Base-by-base conservation (phyloP, 2,888 invertebrate species). In the Ophion slaviceki region DNA sequence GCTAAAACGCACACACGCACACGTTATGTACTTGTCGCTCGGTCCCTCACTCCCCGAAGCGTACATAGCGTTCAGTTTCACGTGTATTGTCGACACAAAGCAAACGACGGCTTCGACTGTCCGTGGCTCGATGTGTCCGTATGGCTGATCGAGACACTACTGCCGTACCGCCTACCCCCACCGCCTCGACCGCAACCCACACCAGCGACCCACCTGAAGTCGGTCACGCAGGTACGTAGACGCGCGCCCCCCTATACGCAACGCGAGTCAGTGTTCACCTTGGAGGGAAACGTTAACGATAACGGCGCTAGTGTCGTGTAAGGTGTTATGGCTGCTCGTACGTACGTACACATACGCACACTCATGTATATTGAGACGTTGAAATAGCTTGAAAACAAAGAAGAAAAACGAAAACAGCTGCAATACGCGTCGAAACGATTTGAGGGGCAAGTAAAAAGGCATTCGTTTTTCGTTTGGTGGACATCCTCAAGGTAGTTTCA, bases 131-230 rank as follows among this genome's bases (percentile, higher is more conserved):
- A 70, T 61, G 68, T 68, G 45, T 70, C 61, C 78, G 40, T 28
- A 6, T n/a, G 8, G 70, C 40, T n/a, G 78, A 11, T 53, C 70
- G 68, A 24, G 28, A 28, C 61, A n/a, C 70, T 59, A 78, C 78
- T 78, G 78, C 28, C 68, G 59, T 24, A 17, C 10, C 17, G 7
- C 28, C 8, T 61, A 47, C 82, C 72, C 78, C 82, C 72, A 78
- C 82, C 66, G 28, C 66, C 20, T 47, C n/a, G 17, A 14, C 36
- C 66, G 14, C 28, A 59, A 4, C 61, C 20, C 10, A n/a, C 40
- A 28, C 28, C 28, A 47, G 20, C 40, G 61, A 62, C n/a, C 24
- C 53, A 67, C 57, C 57, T 32, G 36, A 47, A 53, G 36, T 64
- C 32, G 5, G 66, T 53, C 47, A 70, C 24, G 7, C 61, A 10